Percentiles rank a stretch among this genome's conserved stretches.
phyloP scores from a whole-genome alignment of 2,797 vertebrate genomes.

The Luscinia megarhynchos region DNA sequence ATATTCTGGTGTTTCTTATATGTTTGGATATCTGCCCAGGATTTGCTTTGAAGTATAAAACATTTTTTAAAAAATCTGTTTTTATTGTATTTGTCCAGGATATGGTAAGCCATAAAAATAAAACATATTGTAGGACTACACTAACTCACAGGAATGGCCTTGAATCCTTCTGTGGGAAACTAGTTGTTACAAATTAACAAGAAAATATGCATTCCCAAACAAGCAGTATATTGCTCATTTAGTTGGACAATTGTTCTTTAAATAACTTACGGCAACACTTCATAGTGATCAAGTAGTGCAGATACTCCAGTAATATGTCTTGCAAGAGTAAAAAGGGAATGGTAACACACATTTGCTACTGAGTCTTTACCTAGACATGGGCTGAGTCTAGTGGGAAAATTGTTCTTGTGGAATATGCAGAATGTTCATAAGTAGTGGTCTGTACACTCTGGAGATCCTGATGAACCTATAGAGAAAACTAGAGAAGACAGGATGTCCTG shows the following conservation, averaged over 20 bases:
- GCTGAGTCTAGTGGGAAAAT: background rate
- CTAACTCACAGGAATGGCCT: conserved; percentile 43
- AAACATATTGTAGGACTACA: background rate
- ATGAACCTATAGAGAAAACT: background rate
- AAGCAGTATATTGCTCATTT: background rate
- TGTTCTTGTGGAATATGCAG: background rate
- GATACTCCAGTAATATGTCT: background rate
- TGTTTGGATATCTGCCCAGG: background rate
- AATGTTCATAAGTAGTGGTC: background rate
- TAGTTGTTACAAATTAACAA: conserved; percentile 43
- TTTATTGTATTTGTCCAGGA: conserved; percentile 3
- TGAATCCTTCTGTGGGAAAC: conserved; percentile 9
- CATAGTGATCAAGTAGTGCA: background rate
- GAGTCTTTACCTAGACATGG: background rate
- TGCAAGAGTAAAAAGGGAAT: background rate
- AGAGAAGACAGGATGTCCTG: background rate
- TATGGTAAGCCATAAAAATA: conserved; percentile 9
- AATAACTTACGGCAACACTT: conserved; percentile 57
- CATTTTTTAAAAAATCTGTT: background rate
- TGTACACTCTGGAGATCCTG: background rate
- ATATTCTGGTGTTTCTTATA: background rate
- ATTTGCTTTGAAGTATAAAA: conserved; percentile 1
- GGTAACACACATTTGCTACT: background rate
- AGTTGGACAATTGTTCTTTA: conserved; percentile 36
- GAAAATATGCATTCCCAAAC: background rate